These are phyloP conservation scores for Melierax canorus DNA, from an alignment of 2,113 vertebrate species.

Conservation along the genomic window DNA sequence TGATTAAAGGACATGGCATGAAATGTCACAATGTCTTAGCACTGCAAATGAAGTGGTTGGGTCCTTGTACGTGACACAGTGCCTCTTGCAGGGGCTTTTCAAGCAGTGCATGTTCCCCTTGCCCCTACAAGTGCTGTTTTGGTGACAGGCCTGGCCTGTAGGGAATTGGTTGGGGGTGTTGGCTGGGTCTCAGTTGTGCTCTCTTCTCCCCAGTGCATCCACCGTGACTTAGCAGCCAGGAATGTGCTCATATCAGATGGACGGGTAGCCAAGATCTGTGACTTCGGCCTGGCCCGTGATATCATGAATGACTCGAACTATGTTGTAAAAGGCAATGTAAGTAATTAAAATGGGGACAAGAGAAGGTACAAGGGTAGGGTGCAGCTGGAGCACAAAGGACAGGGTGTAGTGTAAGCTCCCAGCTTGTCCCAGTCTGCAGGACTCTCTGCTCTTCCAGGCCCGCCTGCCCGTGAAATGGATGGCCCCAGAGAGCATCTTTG, in stretches of 20 bases:
- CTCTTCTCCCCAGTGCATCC: constrained; percentile 85
- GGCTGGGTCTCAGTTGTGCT: neutral
- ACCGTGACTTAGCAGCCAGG: constrained; percentile 93
- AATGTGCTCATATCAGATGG: constrained; percentile 88
- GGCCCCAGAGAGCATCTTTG: constrained; percentile 98
- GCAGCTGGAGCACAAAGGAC: neutral
- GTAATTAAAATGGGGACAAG: constrained; percentile 25
- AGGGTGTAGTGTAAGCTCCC: neutral
- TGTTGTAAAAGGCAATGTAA: constrained; percentile 97
- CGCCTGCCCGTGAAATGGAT: constrained; percentile 98
- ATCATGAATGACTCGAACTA: constrained; percentile 98
- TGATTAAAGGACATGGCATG: neutral
- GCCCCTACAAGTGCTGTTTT: rapidly evolving
- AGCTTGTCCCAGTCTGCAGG: neutral
- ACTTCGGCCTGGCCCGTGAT: constrained; percentile 95
- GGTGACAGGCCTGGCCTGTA: neutral
- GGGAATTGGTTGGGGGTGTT: neutral
- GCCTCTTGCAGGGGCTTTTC: neutral
- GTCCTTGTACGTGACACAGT: neutral
- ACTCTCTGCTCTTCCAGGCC: constrained; percentile 74
- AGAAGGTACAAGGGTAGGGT: neutral
- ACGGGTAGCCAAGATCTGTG: constrained; percentile 92
- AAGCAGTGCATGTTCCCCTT: neutral
- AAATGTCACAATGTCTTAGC: neutral
- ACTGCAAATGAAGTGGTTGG: neutral